Evolutionary conservation across 2,797 vertebrate genomes (phyloP).

Genomic region (Parotocinclus haroldoi): DNA sequence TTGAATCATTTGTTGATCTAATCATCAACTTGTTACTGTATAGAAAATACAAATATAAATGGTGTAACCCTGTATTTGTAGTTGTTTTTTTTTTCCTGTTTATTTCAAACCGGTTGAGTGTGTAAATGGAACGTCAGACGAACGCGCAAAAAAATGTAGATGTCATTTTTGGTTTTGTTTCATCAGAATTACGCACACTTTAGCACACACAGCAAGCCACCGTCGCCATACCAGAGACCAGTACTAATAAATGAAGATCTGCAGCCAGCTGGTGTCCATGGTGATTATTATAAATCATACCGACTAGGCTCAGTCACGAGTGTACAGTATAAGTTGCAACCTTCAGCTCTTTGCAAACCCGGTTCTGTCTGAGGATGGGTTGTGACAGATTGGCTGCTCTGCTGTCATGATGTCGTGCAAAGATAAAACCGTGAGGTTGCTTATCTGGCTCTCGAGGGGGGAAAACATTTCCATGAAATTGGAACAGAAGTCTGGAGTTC

Average conservation of each 20-base stretch:
- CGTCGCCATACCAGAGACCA: no score
- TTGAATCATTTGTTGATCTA: no score
- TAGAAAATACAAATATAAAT: no score
- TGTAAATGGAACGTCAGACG: no score
- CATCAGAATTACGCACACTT: neutral
- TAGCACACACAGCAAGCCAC: neutral
- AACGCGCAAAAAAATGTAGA: no score
- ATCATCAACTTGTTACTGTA: no score
- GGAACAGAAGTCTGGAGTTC: neutral
- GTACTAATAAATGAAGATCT: no score
- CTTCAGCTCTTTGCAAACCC: conserved; percentile 11
- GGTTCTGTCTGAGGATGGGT: conserved; percentile 17
- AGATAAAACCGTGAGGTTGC: neutral
- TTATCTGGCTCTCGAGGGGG: neutral
- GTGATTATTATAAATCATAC: conserved; percentile 4
- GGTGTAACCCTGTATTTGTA: no score
- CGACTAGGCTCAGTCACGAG: conserved; percentile 4
- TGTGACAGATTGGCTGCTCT: neutral
- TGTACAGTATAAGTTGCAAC: neutral
- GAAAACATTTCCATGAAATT: neutral
- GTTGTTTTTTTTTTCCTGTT: no score
- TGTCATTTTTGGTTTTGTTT: no score
- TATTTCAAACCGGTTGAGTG: no score
- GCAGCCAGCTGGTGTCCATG: conserved; percentile 1
- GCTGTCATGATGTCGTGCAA: conserved; percentile 9